Evolutionary conservation across 37 sponge, comb jelly and placozoan species (phyloP).

Genomic region (Petrosia ficiformis): DNA sequence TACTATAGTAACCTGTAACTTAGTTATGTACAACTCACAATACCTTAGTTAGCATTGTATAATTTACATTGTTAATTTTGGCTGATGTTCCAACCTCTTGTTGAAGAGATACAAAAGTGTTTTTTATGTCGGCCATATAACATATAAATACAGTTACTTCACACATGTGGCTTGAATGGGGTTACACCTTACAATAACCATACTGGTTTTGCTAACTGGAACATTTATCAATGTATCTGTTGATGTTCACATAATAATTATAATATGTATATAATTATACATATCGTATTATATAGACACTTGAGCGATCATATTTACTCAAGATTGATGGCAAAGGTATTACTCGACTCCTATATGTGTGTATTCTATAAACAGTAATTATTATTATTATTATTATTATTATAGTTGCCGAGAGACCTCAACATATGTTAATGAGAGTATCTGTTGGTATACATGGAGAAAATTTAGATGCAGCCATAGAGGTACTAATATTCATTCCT

Average conservation of each 20-base stretch:
- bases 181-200: not conserved
- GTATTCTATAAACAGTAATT: no score
- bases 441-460: constrained; percentile 91
- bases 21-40: no score
- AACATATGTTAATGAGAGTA: constrained; percentile 99
- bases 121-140: constrained; percentile 34
- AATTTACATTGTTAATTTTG: not conserved
- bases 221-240: constrained; percentile 10
- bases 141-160: constrained; percentile 11
- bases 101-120: constrained; percentile 1
- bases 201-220: constrained; percentile 42
- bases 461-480: constrained; percentile 85
- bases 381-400: not conserved
- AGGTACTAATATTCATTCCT: constrained; percentile 25
- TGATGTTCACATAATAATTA: not conserved
- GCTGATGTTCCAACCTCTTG: constrained; percentile 21
- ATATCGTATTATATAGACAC: constrained; percentile 67
- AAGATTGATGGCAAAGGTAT: constrained; percentile 91
- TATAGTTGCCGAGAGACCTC: constrained; percentile 95
- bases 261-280: no score
- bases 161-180: not conserved
- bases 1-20: no score
- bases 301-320: constrained; percentile 94
- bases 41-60: no score
- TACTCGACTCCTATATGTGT: no score